Evolutionary conservation across 1,140 invertebrate species (phyloP).

Genomic region (Trigoniulus corallinus): DNA sequence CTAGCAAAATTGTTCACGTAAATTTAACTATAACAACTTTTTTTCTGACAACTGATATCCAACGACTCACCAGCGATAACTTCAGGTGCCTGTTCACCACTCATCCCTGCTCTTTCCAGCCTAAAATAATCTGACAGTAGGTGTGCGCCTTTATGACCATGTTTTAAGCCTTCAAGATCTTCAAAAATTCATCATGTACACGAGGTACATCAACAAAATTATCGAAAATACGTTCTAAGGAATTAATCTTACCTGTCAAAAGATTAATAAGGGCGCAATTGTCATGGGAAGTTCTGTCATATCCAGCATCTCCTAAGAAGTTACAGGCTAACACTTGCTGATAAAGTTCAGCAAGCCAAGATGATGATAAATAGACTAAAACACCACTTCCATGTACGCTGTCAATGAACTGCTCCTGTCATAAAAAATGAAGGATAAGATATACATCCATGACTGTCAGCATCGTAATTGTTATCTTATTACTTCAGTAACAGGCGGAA

Average conservation of each 20-base stretch:
- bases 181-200: constrained; percentile 15
- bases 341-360: constrained; percentile 80
- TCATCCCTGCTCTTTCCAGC: constrained; percentile 47
- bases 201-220: background rate
- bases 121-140: constrained; percentile 68
- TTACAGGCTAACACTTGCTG: constrained; percentile 62
- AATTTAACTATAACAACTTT: background rate
- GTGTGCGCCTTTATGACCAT: constrained; percentile 44
- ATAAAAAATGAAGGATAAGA: constrained; percentile 10
- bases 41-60: background rate
- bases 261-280: constrained; percentile 55
- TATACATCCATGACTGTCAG: constrained; percentile 4
- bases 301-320: constrained; percentile 49
- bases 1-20: constrained; percentile 17
- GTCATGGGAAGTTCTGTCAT: constrained; percentile 31
- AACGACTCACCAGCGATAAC: constrained; percentile 40
- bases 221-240: background rate
- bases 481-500: constrained; percentile 42
- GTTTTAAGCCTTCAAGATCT: constrained; percentile 70
- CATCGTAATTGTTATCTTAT: constrained; percentile 10
- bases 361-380: constrained; percentile 72
- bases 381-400: constrained; percentile 78
- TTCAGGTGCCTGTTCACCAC: constrained; percentile 45
- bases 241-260: constrained; percentile 41
- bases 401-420: constrained; percentile 70